Base-by-base conservation (phyloP, 1,140 invertebrate species). In the Schlechtendalia chinensis region DNA sequence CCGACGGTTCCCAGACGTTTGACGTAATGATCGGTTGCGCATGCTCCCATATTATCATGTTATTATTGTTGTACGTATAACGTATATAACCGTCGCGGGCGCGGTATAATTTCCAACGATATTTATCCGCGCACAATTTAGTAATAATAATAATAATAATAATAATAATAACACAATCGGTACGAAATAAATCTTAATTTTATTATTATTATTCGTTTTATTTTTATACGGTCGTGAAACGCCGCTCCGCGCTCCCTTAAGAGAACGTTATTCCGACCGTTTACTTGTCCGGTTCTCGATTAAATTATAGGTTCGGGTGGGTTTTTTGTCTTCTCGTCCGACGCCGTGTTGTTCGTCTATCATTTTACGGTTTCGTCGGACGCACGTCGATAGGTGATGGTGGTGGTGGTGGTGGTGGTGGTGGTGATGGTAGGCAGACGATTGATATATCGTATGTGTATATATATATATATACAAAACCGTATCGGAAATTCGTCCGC, bases 261-360 rank as follows among this genome's bases (percentile, higher is more conserved):
- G 27, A 22, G 24, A 14, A 8, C 58, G 58, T 14, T 61, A 27
- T 61, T 61, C 24, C 22, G n/a, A 11, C 39, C 24, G 29, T 72
- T 54, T 54, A 72, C n/a, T n/a, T n/a, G n/a, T 72, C 69, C 69
- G 50, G 69, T 54, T 56, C n/a, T 72, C 19, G 50, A 72, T 50
- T 72, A 72, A 72, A 72, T 72, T 72, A 72, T 72, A 72, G 69
- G 69, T 72, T 27, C 16, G 0, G 50, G 45, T 27, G 50, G 69
- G 4, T 16, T 63, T 29, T 61, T 61, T 63, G 8, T 19, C 19
- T 29, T 39, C n/a, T 17, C 19, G 16, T 19, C 19, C n/a, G n/a
- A n/a, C n/a, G n/a, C n/a, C n/a, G n/a, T 63, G 17, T 32, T n/a
- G n/a, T 17, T 45, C 4, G 10, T 5, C 10, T 45, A 5, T 45